Evolutionary conservation across 1,140 invertebrate genomes (phyloP), one percentile per base, ranked within the genome.

Genomic region (Drosophila grimshawi): DNA sequence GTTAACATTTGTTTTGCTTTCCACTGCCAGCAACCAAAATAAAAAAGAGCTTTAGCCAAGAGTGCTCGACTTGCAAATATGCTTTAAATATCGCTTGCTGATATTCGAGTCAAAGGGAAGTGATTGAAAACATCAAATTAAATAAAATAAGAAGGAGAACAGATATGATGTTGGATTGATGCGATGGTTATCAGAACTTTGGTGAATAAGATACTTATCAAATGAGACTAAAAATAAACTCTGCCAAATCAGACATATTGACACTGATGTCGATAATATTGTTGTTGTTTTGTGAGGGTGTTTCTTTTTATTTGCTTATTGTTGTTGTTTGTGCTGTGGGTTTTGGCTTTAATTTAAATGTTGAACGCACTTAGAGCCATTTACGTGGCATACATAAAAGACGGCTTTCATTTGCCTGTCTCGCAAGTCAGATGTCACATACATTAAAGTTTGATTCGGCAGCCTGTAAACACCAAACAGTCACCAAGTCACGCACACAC

Each of bases 381-480:
- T 75, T 59, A 64, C 72, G 67, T 70, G 60, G 72, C 66, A 75
- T 51, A 70, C 52, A 70, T 59, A 48, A 41, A 70, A 51, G 33
- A 11, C 29, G 39, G 48, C 57, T 30, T 62, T 69, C 55, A 67
- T 59, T 60, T 68, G 65, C 35, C 46, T 59, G 46, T 27, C 62
- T 39, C 60, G 4, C 32, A 49, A 64, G 66, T 75, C 74, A 71
- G 53, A 79, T 76, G 77, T 73, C 77, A 79, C 53, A 68, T 70
- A 66, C 76, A 78, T 76, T 68, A 61, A 76, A 72, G 77, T 72
- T 76, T 73, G 59, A 79, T 78, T 78, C 76, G 67, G 70, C 75
- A 78, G 71, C 39, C 75, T 65, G 66, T 78, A 78, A 75, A 78
- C 76, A 78, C 76, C 72, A 78, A 75, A 70, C 56, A 78, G 73